A percentile compares a stretch with the other conserved stretches of the same genome.
phyloP scores from a whole-genome alignment of 2,797 vertebrate genomes.

The Pachyuromys duprasi region DNA sequence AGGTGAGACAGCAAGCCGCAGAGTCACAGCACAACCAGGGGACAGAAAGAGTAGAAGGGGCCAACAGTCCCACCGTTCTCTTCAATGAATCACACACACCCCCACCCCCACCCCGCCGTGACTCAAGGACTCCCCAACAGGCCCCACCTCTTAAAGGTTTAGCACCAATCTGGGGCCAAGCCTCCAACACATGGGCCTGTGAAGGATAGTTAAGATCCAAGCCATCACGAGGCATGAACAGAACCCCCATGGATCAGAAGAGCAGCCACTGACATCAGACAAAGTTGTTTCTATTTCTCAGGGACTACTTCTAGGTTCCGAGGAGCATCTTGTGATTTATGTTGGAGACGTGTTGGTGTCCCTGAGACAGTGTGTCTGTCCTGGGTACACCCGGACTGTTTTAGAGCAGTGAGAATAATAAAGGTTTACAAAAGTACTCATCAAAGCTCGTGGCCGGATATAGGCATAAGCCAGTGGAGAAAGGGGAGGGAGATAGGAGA shows the following conservation, averaged over 20 bases:
- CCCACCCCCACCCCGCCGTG: too few relatives aligned
- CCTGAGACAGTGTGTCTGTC: fast-evolving
- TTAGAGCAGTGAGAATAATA: neutral
- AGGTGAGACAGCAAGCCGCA: neutral
- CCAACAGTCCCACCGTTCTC: too few relatives aligned
- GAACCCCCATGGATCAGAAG: neutral
- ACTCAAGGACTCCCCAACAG: neutral
- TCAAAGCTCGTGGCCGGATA: neutral
- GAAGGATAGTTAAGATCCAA: neutral
- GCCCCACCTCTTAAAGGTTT: neutral
- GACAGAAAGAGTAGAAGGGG: neutral
- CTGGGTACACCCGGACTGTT: neutral
- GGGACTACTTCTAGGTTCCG: neutral
- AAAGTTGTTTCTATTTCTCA: neutral
- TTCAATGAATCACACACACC: neutral
- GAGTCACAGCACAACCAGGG: neutral
- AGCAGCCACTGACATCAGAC: neutral
- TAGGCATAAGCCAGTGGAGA: neutral
- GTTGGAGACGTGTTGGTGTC: neutral
- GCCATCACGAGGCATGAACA: neutral
- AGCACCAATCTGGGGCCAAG: neutral
- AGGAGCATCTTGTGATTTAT: neutral
- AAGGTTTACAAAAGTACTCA: neutral
- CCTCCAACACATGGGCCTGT: neutral
- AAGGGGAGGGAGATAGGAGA: neutral